Evolutionary conservation across 1,140 invertebrate species (phyloP).

Genomic region (Psilanteris sp.): DNA sequence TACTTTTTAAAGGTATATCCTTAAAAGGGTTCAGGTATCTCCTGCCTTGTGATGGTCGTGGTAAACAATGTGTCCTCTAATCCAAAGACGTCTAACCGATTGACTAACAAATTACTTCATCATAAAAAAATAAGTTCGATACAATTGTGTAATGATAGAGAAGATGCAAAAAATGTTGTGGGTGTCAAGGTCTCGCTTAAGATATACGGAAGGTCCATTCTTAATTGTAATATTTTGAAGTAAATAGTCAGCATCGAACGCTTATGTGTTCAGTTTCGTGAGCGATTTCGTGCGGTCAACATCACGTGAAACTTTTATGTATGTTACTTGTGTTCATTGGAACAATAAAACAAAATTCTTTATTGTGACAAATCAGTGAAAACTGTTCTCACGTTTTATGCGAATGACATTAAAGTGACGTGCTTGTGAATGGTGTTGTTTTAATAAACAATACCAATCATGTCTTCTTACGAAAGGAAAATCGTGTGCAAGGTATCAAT

Average conservation of each 20-base stretch:
- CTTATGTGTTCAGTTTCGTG: constrained; percentile 58
- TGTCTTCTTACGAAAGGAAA: constrained; percentile 46
- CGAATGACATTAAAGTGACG: too few species aligned
- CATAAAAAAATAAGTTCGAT: constrained; percentile 54
- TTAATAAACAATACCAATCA: constrained; percentile 19
- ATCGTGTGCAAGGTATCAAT: constrained; percentile 34
- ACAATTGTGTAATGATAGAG: constrained; percentile 57
- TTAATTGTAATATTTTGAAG: constrained; percentile 49
- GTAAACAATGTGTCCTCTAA: constrained; percentile 55
- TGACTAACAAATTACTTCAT: constrained; percentile 55
- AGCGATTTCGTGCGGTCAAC: constrained; percentile 56
- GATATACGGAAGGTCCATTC: constrained; percentile 61
- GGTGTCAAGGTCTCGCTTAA: constrained; percentile 52
- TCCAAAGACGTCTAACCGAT: constrained; percentile 42
- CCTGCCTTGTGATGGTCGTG: constrained; percentile 1
- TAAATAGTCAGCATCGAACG: constrained; percentile 24
- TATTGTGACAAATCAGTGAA: background rate
- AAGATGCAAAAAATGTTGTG: constrained; percentile 54
- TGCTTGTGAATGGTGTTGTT: background rate
- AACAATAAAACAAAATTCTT: background rate
- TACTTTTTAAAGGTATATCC: constrained; percentile 11
- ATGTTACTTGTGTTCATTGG: background rate
- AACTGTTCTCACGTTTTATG: too few species aligned
- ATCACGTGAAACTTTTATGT: constrained; percentile 19
- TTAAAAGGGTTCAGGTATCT: constrained; percentile 29